phyloP scores from a whole-genome alignment of 2,113 vertebrate species.

The Morone saxatilis region DNA sequence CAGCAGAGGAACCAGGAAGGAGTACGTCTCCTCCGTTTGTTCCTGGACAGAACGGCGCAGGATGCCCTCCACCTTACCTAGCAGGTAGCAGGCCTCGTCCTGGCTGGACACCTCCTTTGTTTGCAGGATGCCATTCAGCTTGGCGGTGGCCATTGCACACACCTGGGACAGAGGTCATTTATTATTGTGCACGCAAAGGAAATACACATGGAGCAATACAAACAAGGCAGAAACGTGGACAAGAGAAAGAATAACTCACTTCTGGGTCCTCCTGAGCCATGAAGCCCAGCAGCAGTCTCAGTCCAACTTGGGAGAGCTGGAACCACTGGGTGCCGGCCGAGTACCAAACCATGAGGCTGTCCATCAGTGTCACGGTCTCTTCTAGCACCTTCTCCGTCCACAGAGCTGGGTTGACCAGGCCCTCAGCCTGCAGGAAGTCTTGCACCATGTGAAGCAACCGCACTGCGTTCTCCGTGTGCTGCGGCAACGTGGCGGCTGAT shows the following conservation, averaged over 20 bases:
- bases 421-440: constrained; percentile 96
- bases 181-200: neutral
- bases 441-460: constrained; percentile 92
- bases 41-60: constrained; percentile 90
- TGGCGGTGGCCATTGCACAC: constrained; percentile 95
- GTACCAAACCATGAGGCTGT: constrained; percentile 94
- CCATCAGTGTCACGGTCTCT: constrained; percentile 92
- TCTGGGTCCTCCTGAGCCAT: constrained; percentile 94
- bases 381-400: constrained; percentile 98
- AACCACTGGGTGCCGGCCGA: constrained; percentile 87
- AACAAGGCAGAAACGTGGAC: neutral
- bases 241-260: constrained; percentile 74
- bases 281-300: constrained; percentile 94
- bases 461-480: constrained; percentile 94
- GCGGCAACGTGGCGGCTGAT: constrained; percentile 84
- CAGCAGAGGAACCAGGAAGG: constrained; percentile 94
- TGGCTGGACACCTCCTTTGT: constrained; percentile 94
- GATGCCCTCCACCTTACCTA: constrained; percentile 93
- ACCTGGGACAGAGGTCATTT: constrained; percentile 80
- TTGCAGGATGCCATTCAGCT: constrained; percentile 95
- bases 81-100: constrained; percentile 94
- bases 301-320: constrained; percentile 93
- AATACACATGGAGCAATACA: rapidly evolving
- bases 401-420: constrained; percentile 89
- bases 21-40: constrained; percentile 92